Evolutionary conservation across 2,113 vertebrate species (phyloP), one percentile per base, ranked within the genome.

Genomic region (Pelmatolapia mariae): DNA sequence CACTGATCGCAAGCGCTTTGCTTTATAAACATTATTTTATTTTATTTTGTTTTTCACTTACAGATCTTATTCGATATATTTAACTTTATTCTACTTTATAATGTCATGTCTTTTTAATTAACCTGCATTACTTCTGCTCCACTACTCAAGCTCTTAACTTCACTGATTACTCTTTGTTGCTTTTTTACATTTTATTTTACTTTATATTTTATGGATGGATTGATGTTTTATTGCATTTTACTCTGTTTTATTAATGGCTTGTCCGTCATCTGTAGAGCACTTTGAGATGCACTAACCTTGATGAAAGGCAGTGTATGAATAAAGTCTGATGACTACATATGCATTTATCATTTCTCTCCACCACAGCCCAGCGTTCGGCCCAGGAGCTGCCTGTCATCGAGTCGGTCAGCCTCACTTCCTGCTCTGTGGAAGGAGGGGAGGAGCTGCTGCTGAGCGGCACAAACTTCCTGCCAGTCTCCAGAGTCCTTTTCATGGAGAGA

Each of bases 381-480:
- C 98, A 98, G 95, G 98, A 98, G 92, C 96, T 98, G 80, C 98
- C 98, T 7, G 96, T 98, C 89, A 97, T 98, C 52, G 98, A 98
- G 94, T 97, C 97, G 1, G 95, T 97, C 87, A 98, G 96, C 50
- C 94, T 97, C 13, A 97, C 96, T 2, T 97, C 97, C 79, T 97
- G 98, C 86, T 98, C 96, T 0, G 97, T 97, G 87, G 97, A 97
- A 26, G 98, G 98, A 43, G 97, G 97, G 1, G 97, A 98, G 83
- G 98, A 98, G 90, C 96, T 98, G 26, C 94, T 97, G 82, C 92
- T 98, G 56, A 96, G 96, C 0, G 98, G 98, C 47, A 95, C 95
- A 87, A 98, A 98, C 94, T 98, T 98, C 92, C 95, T 98, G 91
- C 96, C 97, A 0, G 97, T 97, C 89, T 98, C 98, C 84, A 97